phyloP scores from a whole-genome alignment of 2,113 vertebrate genomes.

The Stigmatopora argus region DNA sequence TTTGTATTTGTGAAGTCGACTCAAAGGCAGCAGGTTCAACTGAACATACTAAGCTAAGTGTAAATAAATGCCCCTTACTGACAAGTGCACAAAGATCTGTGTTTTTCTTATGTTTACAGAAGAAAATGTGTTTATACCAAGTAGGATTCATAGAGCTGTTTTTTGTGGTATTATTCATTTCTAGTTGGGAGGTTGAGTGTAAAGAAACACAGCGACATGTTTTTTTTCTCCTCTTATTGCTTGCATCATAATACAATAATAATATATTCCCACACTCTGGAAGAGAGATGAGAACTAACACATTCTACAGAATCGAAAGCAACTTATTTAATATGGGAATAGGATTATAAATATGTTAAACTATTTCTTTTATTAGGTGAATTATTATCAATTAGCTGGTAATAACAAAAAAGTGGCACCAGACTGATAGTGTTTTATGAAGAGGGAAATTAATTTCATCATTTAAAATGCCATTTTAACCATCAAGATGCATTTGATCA shows the following conservation, averaged over 20 bases:
- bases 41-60: slow-evolving; percentile 18
- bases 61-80: slow-evolving; percentile 17
- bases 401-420: background rate
- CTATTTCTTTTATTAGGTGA: background rate
- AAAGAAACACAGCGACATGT: background rate
- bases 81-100: slow-evolving; percentile 6
- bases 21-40: slow-evolving; percentile 23
- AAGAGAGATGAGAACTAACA: slow-evolving; percentile 31
- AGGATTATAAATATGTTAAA: background rate
- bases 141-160: slow-evolving; percentile 36
- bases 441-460: background rate
- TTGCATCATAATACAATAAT: slow-evolving; percentile 27
- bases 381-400: background rate
- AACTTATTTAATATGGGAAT: slow-evolving; percentile 42
- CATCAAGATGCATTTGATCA: no score
- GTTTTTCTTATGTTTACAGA: slow-evolving; percentile 17
- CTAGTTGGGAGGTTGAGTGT: background rate
- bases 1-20: background rate
- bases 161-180: slow-evolving; percentile 27
- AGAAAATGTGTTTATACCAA: slow-evolving; percentile 26
- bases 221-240: background rate
- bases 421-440: background rate
- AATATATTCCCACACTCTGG: slow-evolving; percentile 10
- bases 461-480: background rate
- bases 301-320: slow-evolving; percentile 13